These are phyloP conservation scores for Dynastes maya DNA, from an alignment of 2,888 invertebrate genomes.

Conservation along the genomic window DNA sequence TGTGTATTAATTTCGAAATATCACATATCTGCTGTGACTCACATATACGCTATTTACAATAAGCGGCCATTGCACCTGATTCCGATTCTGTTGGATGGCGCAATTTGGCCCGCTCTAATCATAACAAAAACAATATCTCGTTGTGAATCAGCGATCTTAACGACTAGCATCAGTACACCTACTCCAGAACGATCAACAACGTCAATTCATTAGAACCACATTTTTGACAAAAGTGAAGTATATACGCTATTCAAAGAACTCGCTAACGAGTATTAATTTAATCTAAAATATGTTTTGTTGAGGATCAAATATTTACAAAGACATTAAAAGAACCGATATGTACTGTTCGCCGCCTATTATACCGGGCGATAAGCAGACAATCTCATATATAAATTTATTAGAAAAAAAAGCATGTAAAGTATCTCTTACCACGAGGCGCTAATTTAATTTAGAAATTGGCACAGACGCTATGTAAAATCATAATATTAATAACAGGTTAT, in stretches of 20 bases:
- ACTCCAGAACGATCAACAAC: not conserved
- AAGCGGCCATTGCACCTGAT: too few species aligned
- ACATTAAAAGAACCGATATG: slow-evolving; percentile 12
- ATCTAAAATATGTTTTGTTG: slow-evolving; percentile 12
- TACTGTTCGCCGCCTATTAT: slow-evolving; percentile 5
- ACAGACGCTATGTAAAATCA: not conserved
- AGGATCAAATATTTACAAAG: slow-evolving; percentile 26
- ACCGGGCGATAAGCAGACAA: not conserved
- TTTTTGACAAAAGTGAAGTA: not conserved
- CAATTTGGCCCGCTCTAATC: too few species aligned
- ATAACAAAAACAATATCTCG: not conserved
- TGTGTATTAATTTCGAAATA: too few species aligned
- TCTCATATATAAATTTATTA: not conserved
- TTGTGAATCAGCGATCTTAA: not conserved
- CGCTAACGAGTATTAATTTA: slow-evolving; percentile 24
- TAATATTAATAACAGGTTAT: slow-evolving; percentile 2
- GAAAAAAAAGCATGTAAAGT: slow-evolving; percentile 1
- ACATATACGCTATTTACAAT: too few species aligned
- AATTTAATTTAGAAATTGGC: slow-evolving; percentile 26
- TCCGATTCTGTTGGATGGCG: too few species aligned
- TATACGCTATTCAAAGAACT: not conserved
- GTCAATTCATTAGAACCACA: not conserved
- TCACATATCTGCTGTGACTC: too few species aligned
- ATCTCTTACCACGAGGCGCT: not conserved
- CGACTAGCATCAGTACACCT: not conserved